These are phyloP conservation scores for Aurelia sp. DNA, from an alignment of 30 jellyfish, hydroid and myxozoan species.

Conservation along the genomic window DNA sequence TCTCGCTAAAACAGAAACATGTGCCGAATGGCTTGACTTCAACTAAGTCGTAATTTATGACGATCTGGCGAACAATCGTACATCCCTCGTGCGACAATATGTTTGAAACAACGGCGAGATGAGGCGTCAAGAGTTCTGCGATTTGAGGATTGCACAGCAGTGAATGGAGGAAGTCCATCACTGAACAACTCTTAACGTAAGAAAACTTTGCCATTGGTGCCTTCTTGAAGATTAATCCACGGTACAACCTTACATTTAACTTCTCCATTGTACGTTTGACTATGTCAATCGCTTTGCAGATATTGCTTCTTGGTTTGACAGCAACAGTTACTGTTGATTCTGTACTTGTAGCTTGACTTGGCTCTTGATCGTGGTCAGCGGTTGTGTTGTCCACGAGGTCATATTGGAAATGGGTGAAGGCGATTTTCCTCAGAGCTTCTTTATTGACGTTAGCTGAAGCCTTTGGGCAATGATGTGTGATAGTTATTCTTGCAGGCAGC, in stretches of 20 bases:
- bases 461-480: background rate
- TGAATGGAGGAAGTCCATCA: constrained; percentile 13
- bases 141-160: constrained; percentile 1
- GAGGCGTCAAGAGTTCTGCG: constrained; percentile 2
- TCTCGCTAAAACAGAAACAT: no score
- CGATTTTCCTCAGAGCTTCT: constrained; percentile 20
- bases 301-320: constrained; percentile 12
- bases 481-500: background rate
- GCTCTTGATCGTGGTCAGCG: background rate
- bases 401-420: constrained; percentile 6
- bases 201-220: background rate
- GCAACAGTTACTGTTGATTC: no score
- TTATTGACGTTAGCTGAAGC: background rate
- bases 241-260: background rate
- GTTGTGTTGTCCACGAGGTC: constrained; percentile 3
- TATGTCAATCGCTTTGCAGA: constrained; percentile 32
- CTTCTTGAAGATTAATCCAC: background rate
- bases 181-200: constrained; percentile 6
- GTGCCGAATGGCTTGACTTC: no score
- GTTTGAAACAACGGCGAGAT: background rate
- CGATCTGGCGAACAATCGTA: background rate
- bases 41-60: no score
- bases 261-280: constrained; percentile 22
- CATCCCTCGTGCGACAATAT: constrained; percentile 1
- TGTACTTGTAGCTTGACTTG: no score